Evolutionary conservation across 2,113 vertebrate genomes (phyloP).

Genomic region (Montifringilla adamsi): DNA sequence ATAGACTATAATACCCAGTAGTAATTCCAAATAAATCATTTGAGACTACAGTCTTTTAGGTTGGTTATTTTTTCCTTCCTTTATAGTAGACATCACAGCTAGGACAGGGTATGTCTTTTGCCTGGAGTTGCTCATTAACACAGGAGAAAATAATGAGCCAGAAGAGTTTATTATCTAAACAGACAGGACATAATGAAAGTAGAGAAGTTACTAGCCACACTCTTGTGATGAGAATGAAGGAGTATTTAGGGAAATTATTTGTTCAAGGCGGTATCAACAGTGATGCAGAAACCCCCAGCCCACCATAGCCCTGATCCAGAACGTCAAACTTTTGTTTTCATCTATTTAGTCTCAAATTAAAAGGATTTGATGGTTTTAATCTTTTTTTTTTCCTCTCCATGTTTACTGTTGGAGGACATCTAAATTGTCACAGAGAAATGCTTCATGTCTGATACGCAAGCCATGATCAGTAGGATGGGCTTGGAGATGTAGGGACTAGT

Average conservation of each 20-base stretch:
- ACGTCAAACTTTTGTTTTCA: background rate
- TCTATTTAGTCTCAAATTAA: background rate
- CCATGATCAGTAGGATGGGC: background rate
- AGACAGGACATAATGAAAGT: background rate
- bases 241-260: background rate
- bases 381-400: background rate
- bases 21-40: background rate
- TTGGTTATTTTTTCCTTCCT: background rate
- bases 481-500: background rate
- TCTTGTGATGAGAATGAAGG: background rate
- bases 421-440: background rate
- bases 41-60: background rate
- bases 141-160: background rate
- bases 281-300: background rate
- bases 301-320: background rate
- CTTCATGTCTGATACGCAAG: background rate
- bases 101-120: background rate
- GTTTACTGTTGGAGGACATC: background rate
- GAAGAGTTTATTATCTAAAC: background rate
- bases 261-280: background rate
- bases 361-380: background rate
- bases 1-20: background rate
- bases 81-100: background rate
- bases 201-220: background rate
- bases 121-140: background rate